phyloP scores from a whole-genome alignment of 2,113 vertebrate genomes.

The Pimephales promelas region DNA sequence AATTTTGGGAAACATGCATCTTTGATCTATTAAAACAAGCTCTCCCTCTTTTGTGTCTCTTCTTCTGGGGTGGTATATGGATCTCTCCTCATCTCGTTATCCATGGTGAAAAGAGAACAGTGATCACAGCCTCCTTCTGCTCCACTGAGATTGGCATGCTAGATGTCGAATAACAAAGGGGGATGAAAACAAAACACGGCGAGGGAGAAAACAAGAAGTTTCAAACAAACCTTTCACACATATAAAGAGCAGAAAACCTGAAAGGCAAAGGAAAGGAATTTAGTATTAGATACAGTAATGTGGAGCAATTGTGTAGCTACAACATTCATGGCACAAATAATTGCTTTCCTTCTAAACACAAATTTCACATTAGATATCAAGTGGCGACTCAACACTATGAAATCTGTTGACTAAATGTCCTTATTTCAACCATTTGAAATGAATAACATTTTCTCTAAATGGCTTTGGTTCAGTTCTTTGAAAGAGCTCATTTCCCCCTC shows the following conservation, averaged over 20 bases:
- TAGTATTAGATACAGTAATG: not conserved
- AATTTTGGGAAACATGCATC: slow-evolving; percentile 27
- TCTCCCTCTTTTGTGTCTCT: slow-evolving; percentile 18
- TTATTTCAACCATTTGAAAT: too few species aligned
- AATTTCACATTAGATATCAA: not conserved
- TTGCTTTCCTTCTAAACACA: not conserved
- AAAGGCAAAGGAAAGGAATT: not conserved
- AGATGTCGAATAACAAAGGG: slow-evolving; percentile 17
- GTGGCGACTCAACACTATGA: not conserved
- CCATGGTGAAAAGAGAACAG: slow-evolving; percentile 19
- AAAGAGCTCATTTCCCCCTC: too few species aligned
- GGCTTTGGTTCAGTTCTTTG: too few species aligned
- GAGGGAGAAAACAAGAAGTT: not conserved
- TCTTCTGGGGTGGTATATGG: slow-evolving; percentile 9
- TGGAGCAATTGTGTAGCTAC: not conserved
- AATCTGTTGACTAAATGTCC: too few species aligned
- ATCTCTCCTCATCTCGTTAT: slow-evolving; percentile 29
- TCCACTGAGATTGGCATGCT: not conserved
- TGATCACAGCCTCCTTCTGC: slow-evolving; percentile 12
- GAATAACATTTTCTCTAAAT: too few species aligned
- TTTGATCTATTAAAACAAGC: slow-evolving; percentile 26
- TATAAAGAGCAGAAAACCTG: not conserved
- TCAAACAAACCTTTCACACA: not conserved
- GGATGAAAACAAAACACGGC: slow-evolving; percentile 19
- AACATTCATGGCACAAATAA: not conserved